phyloP scores from a whole-genome alignment of 1,140 invertebrate species.

The Pogonus chalceus region DNA sequence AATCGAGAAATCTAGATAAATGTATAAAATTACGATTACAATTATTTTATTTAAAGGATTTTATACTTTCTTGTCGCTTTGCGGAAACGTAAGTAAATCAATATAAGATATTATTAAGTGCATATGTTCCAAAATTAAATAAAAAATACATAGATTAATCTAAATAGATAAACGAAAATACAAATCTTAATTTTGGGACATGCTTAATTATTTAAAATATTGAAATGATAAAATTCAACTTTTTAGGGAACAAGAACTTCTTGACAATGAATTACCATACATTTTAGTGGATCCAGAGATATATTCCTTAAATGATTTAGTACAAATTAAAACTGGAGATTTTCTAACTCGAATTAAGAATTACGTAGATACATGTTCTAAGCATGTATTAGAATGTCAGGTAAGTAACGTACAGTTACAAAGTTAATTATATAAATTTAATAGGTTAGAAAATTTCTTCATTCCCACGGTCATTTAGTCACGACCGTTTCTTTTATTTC shows the following conservation, averaged over 20 bases:
- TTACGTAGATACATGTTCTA: conserved; percentile 47
- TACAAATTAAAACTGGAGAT: conserved; percentile 54
- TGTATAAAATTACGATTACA: conserved; percentile 51
- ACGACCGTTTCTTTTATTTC: no score
- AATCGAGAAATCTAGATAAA: conserved; percentile 49
- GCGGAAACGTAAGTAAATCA: conserved; percentile 43
- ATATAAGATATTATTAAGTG: neutral
- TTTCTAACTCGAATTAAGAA: conserved; percentile 48
- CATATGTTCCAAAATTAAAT: conserved; percentile 7
- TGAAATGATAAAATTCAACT: conserved; percentile 36
- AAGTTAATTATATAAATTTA: no score
- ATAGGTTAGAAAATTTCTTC: no score
- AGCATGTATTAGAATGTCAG: conserved; percentile 57
- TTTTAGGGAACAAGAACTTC: conserved; percentile 37
- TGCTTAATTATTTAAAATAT: neutral
- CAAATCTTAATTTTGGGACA: neutral
- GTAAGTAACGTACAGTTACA: conserved; percentile 41
- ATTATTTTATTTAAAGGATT: conserved; percentile 57
- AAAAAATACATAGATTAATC: neutral
- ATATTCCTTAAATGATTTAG: conserved; percentile 68
- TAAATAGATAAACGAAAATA: neutral
- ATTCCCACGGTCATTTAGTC: no score
- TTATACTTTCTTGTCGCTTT: conserved; percentile 55
- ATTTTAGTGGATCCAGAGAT: conserved; percentile 55
- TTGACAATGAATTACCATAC: conserved; percentile 48